A percentile compares a stretch with the other conserved stretches of the same genome.
These are phyloP conservation scores for Chlamydotis undulata DNA, from an alignment of 2,113 vertebrate species.

Conservation along the genomic window DNA sequence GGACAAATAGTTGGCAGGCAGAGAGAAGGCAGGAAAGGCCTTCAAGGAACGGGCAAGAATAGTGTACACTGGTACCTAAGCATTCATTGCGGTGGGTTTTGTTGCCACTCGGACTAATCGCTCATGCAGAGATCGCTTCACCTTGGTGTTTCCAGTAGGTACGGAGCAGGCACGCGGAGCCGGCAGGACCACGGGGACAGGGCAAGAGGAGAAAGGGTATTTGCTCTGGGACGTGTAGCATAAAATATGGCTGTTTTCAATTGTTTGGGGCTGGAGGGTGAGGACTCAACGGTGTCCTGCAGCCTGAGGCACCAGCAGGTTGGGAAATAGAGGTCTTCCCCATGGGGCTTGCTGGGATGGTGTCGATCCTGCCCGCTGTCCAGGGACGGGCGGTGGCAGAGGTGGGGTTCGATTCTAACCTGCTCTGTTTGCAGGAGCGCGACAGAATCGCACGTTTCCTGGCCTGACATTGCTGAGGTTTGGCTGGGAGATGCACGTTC, in stretches of 20 bases:
- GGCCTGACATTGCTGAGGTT: neutral
- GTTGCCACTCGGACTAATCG: neutral
- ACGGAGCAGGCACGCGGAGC: rapidly evolving
- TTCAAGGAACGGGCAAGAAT: neutral
- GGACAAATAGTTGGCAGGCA: neutral
- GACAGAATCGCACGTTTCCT: rapidly evolving
- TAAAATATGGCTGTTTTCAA: neutral
- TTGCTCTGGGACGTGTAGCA: neutral
- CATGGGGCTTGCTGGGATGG: neutral
- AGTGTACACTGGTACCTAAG: neutral
- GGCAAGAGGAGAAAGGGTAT: neutral
- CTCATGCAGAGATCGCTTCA: neutral
- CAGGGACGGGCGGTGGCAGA: neutral
- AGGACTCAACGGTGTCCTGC: neutral
- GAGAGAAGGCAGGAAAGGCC: neutral
- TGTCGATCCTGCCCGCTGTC: no score
- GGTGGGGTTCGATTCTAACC: neutral
- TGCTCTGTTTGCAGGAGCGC: rapidly evolving
- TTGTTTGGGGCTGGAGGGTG: neutral
- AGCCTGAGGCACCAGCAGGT: neutral
- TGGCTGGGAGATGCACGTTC: neutral
- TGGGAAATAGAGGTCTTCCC: neutral
- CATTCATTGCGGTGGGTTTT: neutral
- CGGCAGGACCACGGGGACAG: neutral
- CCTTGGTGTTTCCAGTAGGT: neutral